Base-by-base conservation (phyloP, 2,888 invertebrate genomes). In the Agonopterix subpropinquella region DNA sequence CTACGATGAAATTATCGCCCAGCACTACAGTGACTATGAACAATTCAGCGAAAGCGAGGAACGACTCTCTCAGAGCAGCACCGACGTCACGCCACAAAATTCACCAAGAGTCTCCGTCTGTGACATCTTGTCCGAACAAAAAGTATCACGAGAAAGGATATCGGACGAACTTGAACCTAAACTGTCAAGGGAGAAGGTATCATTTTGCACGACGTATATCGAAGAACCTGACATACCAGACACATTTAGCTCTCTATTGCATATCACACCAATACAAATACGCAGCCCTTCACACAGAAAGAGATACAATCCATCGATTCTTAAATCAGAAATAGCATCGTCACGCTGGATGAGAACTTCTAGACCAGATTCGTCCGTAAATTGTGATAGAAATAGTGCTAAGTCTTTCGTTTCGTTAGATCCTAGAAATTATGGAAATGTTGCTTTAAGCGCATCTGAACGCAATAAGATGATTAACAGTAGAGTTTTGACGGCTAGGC, bases 341-440 rank as follows among this genome's bases (percentile, higher is more conserved):
- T 89, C 88, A 0, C 67, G 75, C n/a, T 89, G 89, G 89, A 84
- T 86, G 82, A 73, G 77, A 47, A 74, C 69, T 44, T 70, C 73
- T 0, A 70, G 86, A 52, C 86, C 88, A 0, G 88, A 89, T 47
- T 87, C 87, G 0, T 80, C 87, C 1, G 55, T 77, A 2, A 79
- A 81, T 62, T 78, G 72, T 69, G 86, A 80, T 61, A 79, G 88
- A 58, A 83, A 80, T 64, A 88, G 88, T 70, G 88, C 88, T 53
- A 88, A 87, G 58, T 87, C 87, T 36, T 86, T 82, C 59, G 80
- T 82, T 53, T 88, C 87, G 28, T 65, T 87, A 49, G 87, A 86
- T 50, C 73, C 78, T 47, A 80, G 73, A 49, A 84, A 77, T 59
- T 80, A 70, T 52, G 65, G 67, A 13, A 73, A 66, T 48, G 53